These are phyloP conservation scores for Drosophila falleni DNA, from an alignment of 2,888 invertebrate genomes.

Conservation along the genomic window DNA sequence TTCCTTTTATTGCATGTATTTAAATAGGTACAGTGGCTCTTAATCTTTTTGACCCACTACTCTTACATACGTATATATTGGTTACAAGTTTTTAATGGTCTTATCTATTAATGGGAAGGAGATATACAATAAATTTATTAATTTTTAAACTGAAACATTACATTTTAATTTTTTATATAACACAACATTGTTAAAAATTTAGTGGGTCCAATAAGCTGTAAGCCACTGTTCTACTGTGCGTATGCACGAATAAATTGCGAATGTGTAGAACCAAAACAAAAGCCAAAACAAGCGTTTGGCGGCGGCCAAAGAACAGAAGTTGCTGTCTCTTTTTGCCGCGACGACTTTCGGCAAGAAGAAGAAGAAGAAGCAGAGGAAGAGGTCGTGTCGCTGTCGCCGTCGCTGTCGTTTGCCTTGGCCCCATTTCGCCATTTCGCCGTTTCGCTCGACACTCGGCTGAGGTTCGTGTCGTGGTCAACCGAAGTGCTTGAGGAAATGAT, in stretches of 20 bases:
- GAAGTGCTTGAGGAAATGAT: constrained; percentile 51
- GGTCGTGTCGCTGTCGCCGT: constrained; percentile 46
- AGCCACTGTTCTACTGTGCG: too few species aligned
- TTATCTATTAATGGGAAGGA: too few species aligned
- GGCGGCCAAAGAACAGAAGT: constrained; percentile 68
- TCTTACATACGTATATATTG: too few species aligned
- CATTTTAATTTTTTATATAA: too few species aligned
- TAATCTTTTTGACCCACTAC: too few species aligned
- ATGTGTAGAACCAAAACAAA: constrained; percentile 78
- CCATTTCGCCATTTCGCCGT: constrained; percentile 55
- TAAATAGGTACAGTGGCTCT: too few species aligned
- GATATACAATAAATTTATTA: too few species aligned
- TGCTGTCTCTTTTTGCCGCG: constrained; percentile 34
- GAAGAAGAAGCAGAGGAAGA: constrained; percentile 5
- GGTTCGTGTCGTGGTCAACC: constrained; percentile 35
- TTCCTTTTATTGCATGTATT: constrained; percentile 46
- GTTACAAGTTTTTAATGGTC: too few species aligned
- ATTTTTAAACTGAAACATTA: too few species aligned
- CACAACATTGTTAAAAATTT: too few species aligned
- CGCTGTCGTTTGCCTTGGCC: constrained; percentile 74
- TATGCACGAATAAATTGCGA: constrained; percentile 47
- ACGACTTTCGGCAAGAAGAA: constrained; percentile 33
- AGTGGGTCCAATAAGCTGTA: too few species aligned
- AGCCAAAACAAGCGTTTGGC: constrained; percentile 52
- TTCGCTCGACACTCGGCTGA: constrained; percentile 19